These are phyloP conservation scores for Theocolax elegans DNA, from an alignment of 1,140 invertebrate genomes.

Conservation along the genomic window DNA sequence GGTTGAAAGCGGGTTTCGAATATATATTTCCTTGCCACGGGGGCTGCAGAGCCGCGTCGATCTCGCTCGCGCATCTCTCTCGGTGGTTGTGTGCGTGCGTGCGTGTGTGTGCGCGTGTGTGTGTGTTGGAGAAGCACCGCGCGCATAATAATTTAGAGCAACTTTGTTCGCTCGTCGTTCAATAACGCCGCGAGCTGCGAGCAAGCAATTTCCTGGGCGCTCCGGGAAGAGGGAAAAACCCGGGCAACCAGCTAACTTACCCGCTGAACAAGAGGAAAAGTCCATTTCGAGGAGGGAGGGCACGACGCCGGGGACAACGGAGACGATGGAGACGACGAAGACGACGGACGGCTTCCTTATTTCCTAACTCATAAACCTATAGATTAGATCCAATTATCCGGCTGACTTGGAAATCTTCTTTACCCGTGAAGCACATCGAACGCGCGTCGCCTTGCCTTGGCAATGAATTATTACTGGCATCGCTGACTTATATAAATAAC, in stretches of 20 bases:
- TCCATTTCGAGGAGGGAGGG: not conserved
- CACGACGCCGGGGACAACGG: not conserved
- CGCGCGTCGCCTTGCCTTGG: slow-evolving; percentile 4
- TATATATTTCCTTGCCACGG: slow-evolving; percentile 29
- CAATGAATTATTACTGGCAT: slow-evolving; percentile 23
- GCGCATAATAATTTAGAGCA: slow-evolving; percentile 43
- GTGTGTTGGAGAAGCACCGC: not conserved
- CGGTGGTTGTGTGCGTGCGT: too few species aligned
- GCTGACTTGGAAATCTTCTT: slow-evolving; percentile 40
- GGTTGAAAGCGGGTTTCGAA: not conserved
- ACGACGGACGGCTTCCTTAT: slow-evolving; percentile 21
- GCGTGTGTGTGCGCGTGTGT: too few species aligned
- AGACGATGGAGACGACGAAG: not conserved
- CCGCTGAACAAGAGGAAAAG: slow-evolving; percentile 23
- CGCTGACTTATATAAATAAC: slow-evolving; percentile 24
- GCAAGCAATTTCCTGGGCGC: slow-evolving; percentile 15
- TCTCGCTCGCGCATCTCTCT: slow-evolving; percentile 52
- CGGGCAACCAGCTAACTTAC: too few species aligned
- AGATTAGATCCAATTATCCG: slow-evolving; percentile 42
- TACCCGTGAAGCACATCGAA: slow-evolving; percentile 35
- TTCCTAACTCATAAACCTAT: slow-evolving; percentile 37
- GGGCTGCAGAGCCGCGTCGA: slow-evolving; percentile 8
- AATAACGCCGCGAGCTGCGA: slow-evolving; percentile 39
- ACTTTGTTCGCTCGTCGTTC: slow-evolving; percentile 43
- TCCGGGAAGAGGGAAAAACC: not conserved